These are phyloP conservation scores for Odontamblyopus rebecca DNA, from an alignment of 2,797 vertebrate genomes.

Conservation along the genomic window DNA sequence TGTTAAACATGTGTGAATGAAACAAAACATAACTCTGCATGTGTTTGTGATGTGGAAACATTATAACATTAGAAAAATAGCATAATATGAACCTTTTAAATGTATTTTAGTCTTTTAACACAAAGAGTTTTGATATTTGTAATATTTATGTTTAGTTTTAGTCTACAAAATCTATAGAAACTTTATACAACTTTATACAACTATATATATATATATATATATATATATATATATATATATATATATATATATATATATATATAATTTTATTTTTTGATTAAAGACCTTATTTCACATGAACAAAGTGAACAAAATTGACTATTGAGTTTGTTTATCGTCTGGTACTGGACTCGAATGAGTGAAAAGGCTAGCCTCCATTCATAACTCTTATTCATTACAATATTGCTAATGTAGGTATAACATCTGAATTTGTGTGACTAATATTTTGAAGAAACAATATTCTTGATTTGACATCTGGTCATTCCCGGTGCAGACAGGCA, in stretches of 20 bases:
- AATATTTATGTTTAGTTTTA: neutral
- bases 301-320: neutral
- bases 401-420: neutral
- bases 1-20: too few relatives aligned
- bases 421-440: neutral
- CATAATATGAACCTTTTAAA: too few relatives aligned
- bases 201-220: too few relatives aligned
- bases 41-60: too few relatives aligned
- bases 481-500: slow-evolving; percentile 47
- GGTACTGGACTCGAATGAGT: neutral
- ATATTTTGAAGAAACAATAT: neutral
- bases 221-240: too few relatives aligned
- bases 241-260: too few relatives aligned
- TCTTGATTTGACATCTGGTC: neutral
- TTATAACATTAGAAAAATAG: too few relatives aligned
- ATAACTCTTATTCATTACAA: neutral
- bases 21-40: too few relatives aligned
- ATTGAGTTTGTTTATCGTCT: neutral
- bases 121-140: too few relatives aligned
- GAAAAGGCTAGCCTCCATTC: neutral
- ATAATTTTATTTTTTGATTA: too few relatives aligned
- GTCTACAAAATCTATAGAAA: neutral
- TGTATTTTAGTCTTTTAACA: too few relatives aligned
- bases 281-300: neutral
- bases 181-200: too few relatives aligned